Conservation (phyloP, 2,113 vertebrate species). For the Plecotus auritus region DNA sequence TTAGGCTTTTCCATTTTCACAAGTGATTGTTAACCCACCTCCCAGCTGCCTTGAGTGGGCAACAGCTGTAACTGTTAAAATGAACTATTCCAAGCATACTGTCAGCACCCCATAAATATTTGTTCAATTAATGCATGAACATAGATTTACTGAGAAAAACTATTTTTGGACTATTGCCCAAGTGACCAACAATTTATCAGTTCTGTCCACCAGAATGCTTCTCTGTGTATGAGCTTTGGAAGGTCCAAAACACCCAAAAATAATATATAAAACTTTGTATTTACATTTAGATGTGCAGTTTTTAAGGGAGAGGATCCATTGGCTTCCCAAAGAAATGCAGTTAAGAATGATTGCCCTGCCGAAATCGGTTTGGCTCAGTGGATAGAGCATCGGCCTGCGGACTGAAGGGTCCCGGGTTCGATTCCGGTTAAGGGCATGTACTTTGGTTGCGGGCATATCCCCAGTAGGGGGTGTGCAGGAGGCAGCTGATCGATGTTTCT, state of each 20-base stretch:
- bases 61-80: not conserved
- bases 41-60: not conserved
- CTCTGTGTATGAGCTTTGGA: not conserved
- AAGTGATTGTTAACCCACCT: not conserved
- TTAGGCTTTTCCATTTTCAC: not conserved
- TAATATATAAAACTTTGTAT: not conserved
- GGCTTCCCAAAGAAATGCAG: not conserved
- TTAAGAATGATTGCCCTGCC: not conserved
- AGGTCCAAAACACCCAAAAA: not conserved
- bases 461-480: too few relatives aligned
- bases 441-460: too few relatives aligned
- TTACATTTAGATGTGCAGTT: not conserved
- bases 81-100: not conserved
- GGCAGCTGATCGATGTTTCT: too few relatives aligned
- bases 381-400: too few relatives aligned
- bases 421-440: too few relatives aligned
- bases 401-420: too few relatives aligned
- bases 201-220: not conserved
- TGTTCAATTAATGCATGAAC: constrained; percentile 4
- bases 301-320: not conserved
- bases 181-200: not conserved
- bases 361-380: too few relatives aligned
- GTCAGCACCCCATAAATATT: not conserved
- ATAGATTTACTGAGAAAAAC: constrained; percentile 16
- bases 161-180: not conserved